phyloP scores from a whole-genome alignment of 2,113 vertebrate genomes.

The Pavo muticus region DNA sequence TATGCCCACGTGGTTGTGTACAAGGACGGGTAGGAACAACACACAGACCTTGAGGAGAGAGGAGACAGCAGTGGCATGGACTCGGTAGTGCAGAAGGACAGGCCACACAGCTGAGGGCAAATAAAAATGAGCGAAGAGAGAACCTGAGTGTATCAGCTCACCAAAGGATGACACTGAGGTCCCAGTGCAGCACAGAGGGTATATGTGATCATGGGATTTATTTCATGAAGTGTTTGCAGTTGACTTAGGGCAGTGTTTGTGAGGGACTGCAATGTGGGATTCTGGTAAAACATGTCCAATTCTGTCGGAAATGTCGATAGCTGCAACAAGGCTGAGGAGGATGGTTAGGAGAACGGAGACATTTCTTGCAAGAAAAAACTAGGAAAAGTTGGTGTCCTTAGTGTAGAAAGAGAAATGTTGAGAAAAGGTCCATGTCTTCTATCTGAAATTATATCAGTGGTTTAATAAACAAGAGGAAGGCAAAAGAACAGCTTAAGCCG shows the following conservation, averaged over 20 bases:
- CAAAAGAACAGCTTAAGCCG: background rate
- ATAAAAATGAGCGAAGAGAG: background rate
- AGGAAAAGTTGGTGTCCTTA: background rate
- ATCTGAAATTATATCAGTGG: background rate
- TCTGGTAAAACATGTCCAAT: background rate
- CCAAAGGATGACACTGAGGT: background rate
- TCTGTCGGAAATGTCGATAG: background rate
- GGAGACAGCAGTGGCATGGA: background rate
- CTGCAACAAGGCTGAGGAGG: background rate
- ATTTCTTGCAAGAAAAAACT: background rate
- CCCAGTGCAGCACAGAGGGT: background rate
- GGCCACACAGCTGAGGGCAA: rapidly evolving
- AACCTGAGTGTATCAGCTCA: background rate
- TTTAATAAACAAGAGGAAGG: background rate
- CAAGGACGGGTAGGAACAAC: no score
- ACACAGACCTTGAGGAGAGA: rapidly evolving
- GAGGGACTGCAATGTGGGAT: background rate
- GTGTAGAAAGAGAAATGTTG: background rate
- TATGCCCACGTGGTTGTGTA: background rate
- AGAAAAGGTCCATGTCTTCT: background rate
- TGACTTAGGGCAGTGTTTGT: background rate
- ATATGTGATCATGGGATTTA: rapidly evolving
- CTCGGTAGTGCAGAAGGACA: background rate
- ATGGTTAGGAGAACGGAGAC: rapidly evolving
- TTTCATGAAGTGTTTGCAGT: background rate